Conservation (phyloP, 92 coral and sea anemone species). For the Palythoa grandis region DNA sequence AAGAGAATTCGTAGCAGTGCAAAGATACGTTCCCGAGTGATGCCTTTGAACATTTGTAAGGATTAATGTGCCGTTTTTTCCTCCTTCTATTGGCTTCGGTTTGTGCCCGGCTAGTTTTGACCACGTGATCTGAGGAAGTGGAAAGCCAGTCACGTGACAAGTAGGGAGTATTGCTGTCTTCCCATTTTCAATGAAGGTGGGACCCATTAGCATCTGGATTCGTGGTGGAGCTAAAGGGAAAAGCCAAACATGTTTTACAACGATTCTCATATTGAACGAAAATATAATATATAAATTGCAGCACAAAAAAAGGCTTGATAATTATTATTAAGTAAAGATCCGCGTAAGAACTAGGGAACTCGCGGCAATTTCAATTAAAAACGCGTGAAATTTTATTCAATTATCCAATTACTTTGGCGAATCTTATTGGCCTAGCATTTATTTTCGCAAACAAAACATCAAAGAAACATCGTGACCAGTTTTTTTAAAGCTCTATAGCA, state of each 20-base stretch:
- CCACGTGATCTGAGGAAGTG: slow-evolving; percentile 42
- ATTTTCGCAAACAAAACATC: no score
- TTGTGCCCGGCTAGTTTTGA: slow-evolving; percentile 26
- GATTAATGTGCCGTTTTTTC: background rate
- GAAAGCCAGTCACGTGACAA: slow-evolving; percentile 41
- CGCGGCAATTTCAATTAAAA: no score
- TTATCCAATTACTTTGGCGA: no score
- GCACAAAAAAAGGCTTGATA: no score
- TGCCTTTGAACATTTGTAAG: slow-evolving; percentile 23
- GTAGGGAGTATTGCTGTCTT: slow-evolving; percentile 27
- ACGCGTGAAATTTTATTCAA: no score
- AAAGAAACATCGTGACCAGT: no score
- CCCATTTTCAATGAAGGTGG: slow-evolving; percentile 42
- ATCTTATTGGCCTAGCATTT: no score
- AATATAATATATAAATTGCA: no score
- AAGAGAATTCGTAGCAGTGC: slow-evolving; percentile 25
- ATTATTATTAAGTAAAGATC: no score
- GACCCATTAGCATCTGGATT: slow-evolving; percentile 30
- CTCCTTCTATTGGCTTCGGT: background rate
- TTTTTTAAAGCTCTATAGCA: no score
- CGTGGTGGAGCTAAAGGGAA: slow-evolving; percentile 15
- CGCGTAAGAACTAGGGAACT: no score
- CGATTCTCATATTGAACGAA: no score
- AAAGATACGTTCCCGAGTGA: slow-evolving; percentile 37
- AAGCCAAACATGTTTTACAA: background rate